phyloP scores from a whole-genome alignment of 2,888 invertebrate genomes.

The Bimastos eiseni region DNA sequence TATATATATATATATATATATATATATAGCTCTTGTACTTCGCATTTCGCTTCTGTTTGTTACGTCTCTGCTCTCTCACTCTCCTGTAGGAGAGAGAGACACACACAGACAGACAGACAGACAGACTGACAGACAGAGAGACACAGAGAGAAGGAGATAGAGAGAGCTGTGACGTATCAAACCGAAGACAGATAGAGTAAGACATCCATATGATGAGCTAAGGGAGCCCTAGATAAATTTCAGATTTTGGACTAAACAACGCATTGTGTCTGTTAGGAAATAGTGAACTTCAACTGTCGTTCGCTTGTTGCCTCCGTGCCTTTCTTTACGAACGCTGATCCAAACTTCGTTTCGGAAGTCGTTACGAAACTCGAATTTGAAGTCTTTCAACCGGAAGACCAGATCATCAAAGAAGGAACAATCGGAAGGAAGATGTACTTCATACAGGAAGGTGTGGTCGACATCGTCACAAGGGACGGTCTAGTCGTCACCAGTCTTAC shows the following conservation, averaged over 20 bases:
- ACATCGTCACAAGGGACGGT: conserved; percentile 73
- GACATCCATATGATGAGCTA: too few relatives aligned
- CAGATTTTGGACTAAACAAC: background rate
- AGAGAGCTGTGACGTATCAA: too few relatives aligned
- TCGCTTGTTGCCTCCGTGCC: conserved; percentile 96
- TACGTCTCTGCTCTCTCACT: too few relatives aligned
- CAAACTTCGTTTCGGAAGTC: conserved; percentile 96
- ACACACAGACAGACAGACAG: too few relatives aligned
- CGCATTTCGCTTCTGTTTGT: too few relatives aligned
- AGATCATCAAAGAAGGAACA: conserved; percentile 76
- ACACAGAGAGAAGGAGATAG: too few relatives aligned
- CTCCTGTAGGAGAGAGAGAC: too few relatives aligned
- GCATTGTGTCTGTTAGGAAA: conserved; percentile 69
- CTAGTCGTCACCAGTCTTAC: conserved; percentile 89
- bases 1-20: too few relatives aligned
- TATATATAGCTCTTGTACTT: too few relatives aligned
- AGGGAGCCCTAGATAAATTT: background rate
- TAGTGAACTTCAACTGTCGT: conserved; percentile 97
- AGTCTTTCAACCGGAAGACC: conserved; percentile 84
- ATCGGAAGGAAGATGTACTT: conserved; percentile 99
- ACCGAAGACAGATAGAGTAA: too few relatives aligned
- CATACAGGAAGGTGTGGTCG: conserved; percentile 96
- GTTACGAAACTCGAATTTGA: conserved; percentile 97
- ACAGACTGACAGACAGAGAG: too few relatives aligned
- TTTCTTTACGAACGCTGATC: conserved; percentile 97